Evolutionary conservation across 1,140 invertebrate genomes (phyloP), one percentile per base, ranked within the genome.

Genomic region (Hyposmocoma kahamanoa): DNA sequence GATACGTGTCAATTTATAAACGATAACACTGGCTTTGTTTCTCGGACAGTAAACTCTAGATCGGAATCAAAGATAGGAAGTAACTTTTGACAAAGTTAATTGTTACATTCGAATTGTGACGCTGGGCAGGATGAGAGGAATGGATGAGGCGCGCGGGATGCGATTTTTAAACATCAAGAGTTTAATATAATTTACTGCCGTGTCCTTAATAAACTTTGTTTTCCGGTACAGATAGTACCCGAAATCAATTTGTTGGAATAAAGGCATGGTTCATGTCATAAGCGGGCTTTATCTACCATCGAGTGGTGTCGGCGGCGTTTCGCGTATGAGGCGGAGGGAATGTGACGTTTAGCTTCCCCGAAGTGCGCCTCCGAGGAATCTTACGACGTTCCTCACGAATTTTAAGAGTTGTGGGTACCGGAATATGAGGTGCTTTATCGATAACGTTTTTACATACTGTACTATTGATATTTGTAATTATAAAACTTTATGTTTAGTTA

Each of bases 201-300:
- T n/a, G n/a, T n/a, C n/a, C n/a, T n/a, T n/a, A n/a, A n/a, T n/a
- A n/a, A n/a, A n/a, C n/a, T n/a, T n/a, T n/a, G n/a, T n/a, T n/a
- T n/a, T n/a, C n/a, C n/a, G n/a, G n/a, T n/a, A n/a, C n/a, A n/a
- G 54, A 59, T 68, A 62, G 28, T n/a, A 17, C 72, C 79, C 54
- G 45, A 74, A 82, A 82, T 79, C 78, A 78, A 79, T 76, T 78
- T 79, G 73, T 74, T 70, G 67, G 70, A 70, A 74, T 68, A 67
- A 69, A 69, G 62, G 62, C 67, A 66, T 64, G 65, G 62, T 60
- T 67, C 61, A 66, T 71, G 72, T 79, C 70, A 81, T 77, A 79
- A 74, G 62, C 61, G 64, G 62, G 54, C 49, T 70, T 74, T 80
- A 83, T 80, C 79, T 83, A 55, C 43, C 63, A 79, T 83, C 76